Evolutionary conservation across 2,113 vertebrate genomes (phyloP).

Genomic region (Psophia crepitans): DNA sequence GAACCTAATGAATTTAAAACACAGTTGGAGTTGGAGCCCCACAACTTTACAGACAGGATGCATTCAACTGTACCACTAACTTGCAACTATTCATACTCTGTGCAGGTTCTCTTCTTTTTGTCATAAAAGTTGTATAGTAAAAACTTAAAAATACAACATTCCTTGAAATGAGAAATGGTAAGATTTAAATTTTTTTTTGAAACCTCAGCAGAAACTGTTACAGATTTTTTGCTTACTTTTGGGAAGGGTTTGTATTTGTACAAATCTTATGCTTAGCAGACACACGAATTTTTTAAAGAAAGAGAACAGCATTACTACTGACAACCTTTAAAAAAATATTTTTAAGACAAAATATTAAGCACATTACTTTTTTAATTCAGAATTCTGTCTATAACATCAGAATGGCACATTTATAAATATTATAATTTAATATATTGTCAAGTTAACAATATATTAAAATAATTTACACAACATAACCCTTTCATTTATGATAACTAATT

Average conservation of each 20-base stretch:
- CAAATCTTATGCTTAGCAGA: too few relatives aligned
- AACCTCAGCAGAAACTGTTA: not conserved
- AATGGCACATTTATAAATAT: not conserved
- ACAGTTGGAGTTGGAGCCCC: not conserved
- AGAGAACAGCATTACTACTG: not conserved
- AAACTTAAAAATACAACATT: not conserved
- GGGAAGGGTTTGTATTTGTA: not conserved
- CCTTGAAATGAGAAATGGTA: not conserved
- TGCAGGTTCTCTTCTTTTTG: not conserved
- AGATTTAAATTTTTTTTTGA: not conserved
- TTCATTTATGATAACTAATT: not conserved
- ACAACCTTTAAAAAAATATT: not conserved
- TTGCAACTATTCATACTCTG: not conserved
- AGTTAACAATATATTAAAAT: not conserved
- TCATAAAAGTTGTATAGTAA: not conserved
- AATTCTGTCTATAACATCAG: not conserved
- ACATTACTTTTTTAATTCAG: not conserved
- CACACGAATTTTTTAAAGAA: too few relatives aligned
- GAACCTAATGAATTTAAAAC: not conserved
- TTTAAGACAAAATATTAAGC: not conserved
- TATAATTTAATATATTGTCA: not conserved
- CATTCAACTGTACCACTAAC: not conserved
- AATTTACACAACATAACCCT: not conserved
- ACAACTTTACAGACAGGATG: not conserved
- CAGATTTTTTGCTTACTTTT: not conserved